Base-by-base conservation (phyloP, 2,797 vertebrate genomes). In the Atherinosoma microstoma region DNA sequence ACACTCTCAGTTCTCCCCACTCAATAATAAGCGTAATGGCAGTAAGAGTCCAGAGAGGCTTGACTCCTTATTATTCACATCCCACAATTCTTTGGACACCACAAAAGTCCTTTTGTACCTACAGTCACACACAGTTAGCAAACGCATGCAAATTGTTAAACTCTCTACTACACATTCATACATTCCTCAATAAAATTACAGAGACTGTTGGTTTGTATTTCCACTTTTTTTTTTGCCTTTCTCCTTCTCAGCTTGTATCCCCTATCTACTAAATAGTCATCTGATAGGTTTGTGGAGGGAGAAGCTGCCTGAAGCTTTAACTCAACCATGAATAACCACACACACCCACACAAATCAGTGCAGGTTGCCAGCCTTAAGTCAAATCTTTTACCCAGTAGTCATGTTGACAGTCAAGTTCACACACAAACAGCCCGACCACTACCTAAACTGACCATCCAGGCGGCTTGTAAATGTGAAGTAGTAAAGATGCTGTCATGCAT, bases 21-120 rank as follows among this genome's bases (percentile, higher is more conserved):
- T 70, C 71, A 83, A 79, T 83, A 77, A 87, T 64, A 67, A 62
- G 54, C 49, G 60, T 85, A 91, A 89, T 90, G 79, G 84, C 59
- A 45, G 82, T 69, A 64, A 78, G 70, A 88, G 80, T 79, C 82
- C 82, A 56, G 67, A 88, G 82, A 80, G 69, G 70, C 75, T 84
- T 54, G 54, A 59, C 72, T 84, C 45, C 49, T 76, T 86, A 84
- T 91, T 90, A 89, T 86, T 89, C 82, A 83, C 79, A 77, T 82
- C 77, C 84, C 69, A 84, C 69, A 86, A 67, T 68, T 76, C 79
- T 75, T 36, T 68, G 16, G 77, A 76, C 71, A 67, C 69, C 73
- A 83, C 58, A 83, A 69, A 77, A 69, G 70, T 68, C 38, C 61
- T 75, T 88, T 82, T 78, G 45, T 82, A 62, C 71, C 54, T 29